These are phyloP conservation scores for Ditylenchus weischeri DNA, from an alignment of 2,888 invertebrate species.

Conservation along the genomic window DNA sequence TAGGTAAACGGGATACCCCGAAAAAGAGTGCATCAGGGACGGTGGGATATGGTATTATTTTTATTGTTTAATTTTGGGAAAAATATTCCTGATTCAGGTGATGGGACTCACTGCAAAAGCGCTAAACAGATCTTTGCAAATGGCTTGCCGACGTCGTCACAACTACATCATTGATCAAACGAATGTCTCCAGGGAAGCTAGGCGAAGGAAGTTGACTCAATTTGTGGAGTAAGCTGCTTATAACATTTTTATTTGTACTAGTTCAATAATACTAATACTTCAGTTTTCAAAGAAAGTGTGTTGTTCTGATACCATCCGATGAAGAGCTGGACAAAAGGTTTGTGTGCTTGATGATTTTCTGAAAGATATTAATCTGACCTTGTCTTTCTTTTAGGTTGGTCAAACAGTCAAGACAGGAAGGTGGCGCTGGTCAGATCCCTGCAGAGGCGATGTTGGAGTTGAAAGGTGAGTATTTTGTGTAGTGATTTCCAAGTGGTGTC, in stretches of 20 bases:
- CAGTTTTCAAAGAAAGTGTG: conserved; percentile 79
- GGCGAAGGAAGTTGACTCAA: conserved; percentile 93
- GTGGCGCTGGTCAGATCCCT: conserved; percentile 73
- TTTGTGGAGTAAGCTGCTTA: conserved; percentile 60
- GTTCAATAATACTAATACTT: conserved; percentile 65
- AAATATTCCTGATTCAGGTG: conserved; percentile 60
- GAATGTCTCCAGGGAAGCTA: conserved; percentile 93
- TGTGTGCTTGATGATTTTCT: no score
- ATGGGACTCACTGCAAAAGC: conserved; percentile 84
- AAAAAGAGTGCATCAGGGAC: conserved; percentile 73
- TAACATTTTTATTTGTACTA: conserved; percentile 61
- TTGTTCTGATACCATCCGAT: conserved; percentile 85
- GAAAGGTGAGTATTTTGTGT: conserved; percentile 94
- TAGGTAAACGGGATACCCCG: conserved; percentile 78
- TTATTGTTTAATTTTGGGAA: no score
- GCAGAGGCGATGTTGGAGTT: conserved; percentile 89
- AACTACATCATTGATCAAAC: conserved; percentile 97
- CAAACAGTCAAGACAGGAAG: conserved; percentile 67
- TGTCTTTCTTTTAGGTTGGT: conserved; percentile 61
- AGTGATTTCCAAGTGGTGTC: not conserved
- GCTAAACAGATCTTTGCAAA: conserved; percentile 62
- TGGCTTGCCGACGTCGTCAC: conserved; percentile 66
- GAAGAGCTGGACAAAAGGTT: conserved; percentile 79
- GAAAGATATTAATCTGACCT: no score
- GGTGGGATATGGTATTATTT: conserved; percentile 71